Evolutionary conservation across 2,888 invertebrate species (phyloP).

Genomic region (Nudaria mundana): DNA sequence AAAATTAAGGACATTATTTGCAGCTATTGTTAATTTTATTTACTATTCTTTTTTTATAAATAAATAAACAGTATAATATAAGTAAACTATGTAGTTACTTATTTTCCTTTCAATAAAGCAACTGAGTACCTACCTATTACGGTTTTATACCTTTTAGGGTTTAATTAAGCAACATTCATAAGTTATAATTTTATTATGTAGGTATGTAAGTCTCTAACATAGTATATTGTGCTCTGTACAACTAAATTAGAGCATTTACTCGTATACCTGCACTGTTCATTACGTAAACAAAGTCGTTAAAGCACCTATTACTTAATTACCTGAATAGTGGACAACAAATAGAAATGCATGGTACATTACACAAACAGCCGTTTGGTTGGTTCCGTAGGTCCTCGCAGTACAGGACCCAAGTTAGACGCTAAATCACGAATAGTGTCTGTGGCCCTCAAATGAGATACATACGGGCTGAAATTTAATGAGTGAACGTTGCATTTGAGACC

Average conservation of each 20-base stretch:
- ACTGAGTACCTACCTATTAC: no score
- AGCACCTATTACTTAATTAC: slow-evolving; percentile 69
- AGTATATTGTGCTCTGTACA: no score
- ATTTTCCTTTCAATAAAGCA: no score
- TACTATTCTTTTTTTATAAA: no score
- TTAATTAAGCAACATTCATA: no score
- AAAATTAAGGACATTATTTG: no score
- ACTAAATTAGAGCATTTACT: neutral
- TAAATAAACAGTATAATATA: no score
- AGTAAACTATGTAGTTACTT: no score
- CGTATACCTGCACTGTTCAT: slow-evolving; percentile 11
- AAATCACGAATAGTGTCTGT: slow-evolving; percentile 68
- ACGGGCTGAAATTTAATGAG: slow-evolving; percentile 26
- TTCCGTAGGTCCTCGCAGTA: slow-evolving; percentile 57
- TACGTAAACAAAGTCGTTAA: slow-evolving; percentile 30
- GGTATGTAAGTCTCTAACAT: no score
- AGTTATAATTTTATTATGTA: no score
- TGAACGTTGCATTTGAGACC: neutral
- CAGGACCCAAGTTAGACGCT: slow-evolving; percentile 72
- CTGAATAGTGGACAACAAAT: slow-evolving; percentile 68
- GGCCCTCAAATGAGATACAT: slow-evolving; percentile 47
- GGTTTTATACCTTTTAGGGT: no score
- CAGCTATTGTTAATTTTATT: no score
- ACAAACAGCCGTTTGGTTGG: slow-evolving; percentile 56
- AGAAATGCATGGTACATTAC: slow-evolving; percentile 78